phyloP scores from a whole-genome alignment of 1,140 invertebrate species.

The Neodiprion lecontei region DNA sequence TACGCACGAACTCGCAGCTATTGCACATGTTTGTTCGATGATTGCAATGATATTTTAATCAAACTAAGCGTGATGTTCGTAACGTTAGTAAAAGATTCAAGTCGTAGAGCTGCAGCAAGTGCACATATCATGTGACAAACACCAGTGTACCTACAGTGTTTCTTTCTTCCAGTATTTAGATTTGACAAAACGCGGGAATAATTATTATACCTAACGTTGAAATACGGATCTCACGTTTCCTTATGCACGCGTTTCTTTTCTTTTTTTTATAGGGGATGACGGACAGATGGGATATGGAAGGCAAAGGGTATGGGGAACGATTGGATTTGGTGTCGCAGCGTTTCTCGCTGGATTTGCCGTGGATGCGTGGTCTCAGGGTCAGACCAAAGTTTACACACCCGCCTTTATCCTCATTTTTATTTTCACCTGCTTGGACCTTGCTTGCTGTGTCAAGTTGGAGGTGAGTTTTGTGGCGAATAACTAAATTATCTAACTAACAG shows the following conservation, averaged over 20 bases:
- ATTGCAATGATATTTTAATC: conserved; percentile 11
- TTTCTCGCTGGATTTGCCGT: conserved; percentile 71
- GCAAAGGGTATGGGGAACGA: conserved; percentile 81
- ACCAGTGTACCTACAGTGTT: background rate
- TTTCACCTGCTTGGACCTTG: conserved; percentile 69
- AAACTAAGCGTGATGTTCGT: conserved; percentile 9
- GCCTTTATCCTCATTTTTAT: conserved; percentile 70
- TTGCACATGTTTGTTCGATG: too few species aligned
- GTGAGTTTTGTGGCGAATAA: conserved; percentile 49
- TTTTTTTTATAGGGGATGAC: conserved; percentile 57
- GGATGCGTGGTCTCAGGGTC: conserved; percentile 64
- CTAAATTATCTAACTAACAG: too few species aligned
- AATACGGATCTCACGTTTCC: conserved; percentile 14
- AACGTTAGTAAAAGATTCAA: background rate
- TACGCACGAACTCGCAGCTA: background rate
- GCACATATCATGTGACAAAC: background rate
- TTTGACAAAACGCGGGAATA: too few species aligned
- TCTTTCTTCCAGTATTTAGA: too few species aligned
- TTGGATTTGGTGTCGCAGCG: conserved; percentile 75
- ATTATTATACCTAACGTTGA: too few species aligned
- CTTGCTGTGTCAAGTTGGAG: conserved; percentile 68
- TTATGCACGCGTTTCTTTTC: background rate
- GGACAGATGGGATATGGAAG: conserved; percentile 74
- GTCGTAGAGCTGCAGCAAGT: background rate
- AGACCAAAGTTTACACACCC: conserved; percentile 72